These are phyloP conservation scores for Drosophila gunungcola DNA, from an alignment of 1,140 invertebrate genomes.

Conservation along the genomic window DNA sequence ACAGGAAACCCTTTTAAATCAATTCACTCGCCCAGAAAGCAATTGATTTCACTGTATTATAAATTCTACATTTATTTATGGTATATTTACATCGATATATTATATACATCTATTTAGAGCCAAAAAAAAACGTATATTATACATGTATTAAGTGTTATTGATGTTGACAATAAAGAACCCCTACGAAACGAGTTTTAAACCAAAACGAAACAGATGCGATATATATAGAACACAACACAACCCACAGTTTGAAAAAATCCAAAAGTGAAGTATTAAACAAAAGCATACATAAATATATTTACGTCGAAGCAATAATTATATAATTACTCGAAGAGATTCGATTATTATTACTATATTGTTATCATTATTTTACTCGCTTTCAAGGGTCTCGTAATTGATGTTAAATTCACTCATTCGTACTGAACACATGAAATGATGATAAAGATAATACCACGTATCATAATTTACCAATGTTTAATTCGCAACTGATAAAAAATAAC, in stretches of 20 bases:
- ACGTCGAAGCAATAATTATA: conserved; percentile 27
- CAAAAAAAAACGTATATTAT: conserved; percentile 42
- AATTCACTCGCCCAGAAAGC: conserved; percentile 9
- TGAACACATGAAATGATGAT: conserved; percentile 17
- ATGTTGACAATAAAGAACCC: conserved; percentile 73
- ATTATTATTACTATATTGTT: conserved; percentile 20
- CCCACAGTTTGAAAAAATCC: conserved; percentile 35
- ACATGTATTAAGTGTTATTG: conserved; percentile 73
- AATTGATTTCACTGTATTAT: conserved; percentile 41
- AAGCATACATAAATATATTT: conserved; percentile 17
- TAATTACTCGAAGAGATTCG: conserved; percentile 8
- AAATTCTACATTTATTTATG: conserved; percentile 58
- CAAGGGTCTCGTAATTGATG: conserved; percentile 31
- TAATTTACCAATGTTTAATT: conserved; percentile 32
- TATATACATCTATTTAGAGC: conserved; percentile 43
- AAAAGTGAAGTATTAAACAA: conserved; percentile 11
- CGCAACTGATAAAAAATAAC: conserved; percentile 28
- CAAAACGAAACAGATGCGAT: conserved; percentile 24
- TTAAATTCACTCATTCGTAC: conserved; percentile 25
- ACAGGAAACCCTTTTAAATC: not conserved
- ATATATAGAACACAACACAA: conserved; percentile 6
- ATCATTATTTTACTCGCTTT: conserved; percentile 18
- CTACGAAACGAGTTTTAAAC: conserved; percentile 62
- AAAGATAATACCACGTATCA: conserved; percentile 7
- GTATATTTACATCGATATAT: conserved; percentile 63